These are phyloP conservation scores for Capitella teleta DNA, from an alignment of 1,140 invertebrate species.

Conservation along the genomic window DNA sequence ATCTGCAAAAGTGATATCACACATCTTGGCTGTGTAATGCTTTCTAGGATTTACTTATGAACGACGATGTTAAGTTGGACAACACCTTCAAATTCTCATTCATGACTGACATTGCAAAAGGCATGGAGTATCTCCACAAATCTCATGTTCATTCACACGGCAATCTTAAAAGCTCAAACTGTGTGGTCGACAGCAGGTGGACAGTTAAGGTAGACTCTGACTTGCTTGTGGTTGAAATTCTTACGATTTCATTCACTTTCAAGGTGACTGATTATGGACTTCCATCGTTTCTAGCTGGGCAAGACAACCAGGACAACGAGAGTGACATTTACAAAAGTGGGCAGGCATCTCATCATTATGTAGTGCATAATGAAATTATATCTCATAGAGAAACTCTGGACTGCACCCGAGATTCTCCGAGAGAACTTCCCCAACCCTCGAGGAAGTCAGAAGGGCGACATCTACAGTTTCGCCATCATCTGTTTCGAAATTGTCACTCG, in stretches of 20 bases:
- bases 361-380: too few species aligned
- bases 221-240: too few species aligned
- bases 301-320: not conserved
- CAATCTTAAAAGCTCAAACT: too few species aligned
- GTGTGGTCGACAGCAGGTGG: too few species aligned
- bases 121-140: slow-evolving; percentile 84
- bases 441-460: slow-evolving; percentile 12
- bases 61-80: slow-evolving; percentile 19
- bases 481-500: slow-evolving; percentile 12
- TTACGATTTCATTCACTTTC: too few species aligned
- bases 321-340: slow-evolving; percentile 8
- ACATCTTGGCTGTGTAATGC: too few species aligned
- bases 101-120: slow-evolving; percentile 34
- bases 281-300: slow-evolving; percentile 7
- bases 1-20: too few species aligned
- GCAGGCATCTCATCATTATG: too few species aligned
- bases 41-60: slow-evolving; percentile 17
- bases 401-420: slow-evolving; percentile 12
- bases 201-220: too few species aligned
- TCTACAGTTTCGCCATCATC: slow-evolving; percentile 13
- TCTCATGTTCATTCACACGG: slow-evolving; percentile 61
- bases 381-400: slow-evolving; percentile 15
- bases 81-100: slow-evolving; percentile 21
- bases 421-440: slow-evolving; percentile 9
- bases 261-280: slow-evolving; percentile 13